These are phyloP conservation scores for Euspilapteryx auroguttella DNA, from an alignment of 2,888 invertebrate genomes.

Conservation along the genomic window DNA sequence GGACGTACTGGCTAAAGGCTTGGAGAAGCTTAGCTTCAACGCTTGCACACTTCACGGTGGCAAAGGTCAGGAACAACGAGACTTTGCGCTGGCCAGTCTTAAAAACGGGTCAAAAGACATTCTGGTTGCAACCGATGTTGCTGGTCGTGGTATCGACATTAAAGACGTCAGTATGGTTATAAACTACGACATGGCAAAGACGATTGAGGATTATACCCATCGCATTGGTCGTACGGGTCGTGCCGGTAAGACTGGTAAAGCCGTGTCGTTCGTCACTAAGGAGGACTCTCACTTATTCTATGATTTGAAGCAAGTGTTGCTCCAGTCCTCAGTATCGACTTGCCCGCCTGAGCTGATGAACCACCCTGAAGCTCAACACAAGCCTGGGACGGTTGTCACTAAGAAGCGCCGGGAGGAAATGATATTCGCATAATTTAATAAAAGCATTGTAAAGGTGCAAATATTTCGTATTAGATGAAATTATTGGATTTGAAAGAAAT, in stretches of 20 bases:
- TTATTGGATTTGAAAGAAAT: background rate
- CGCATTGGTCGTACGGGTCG: constrained; percentile 99
- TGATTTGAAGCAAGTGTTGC: constrained; percentile 91
- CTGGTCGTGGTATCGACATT: constrained; percentile 99
- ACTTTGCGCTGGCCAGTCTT: constrained; percentile 94
- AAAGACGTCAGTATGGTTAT: constrained; percentile 99
- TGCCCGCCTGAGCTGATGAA: constrained; percentile 97
- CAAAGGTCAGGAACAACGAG: constrained; percentile 99
- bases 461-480: background rate
- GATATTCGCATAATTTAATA: constrained; percentile 78
- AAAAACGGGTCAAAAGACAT: constrained; percentile 97
- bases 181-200: constrained; percentile 99
- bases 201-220: constrained; percentile 97
- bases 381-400: constrained; percentile 93
- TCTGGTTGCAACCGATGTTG: constrained; percentile 98
- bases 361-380: constrained; percentile 98
- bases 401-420: constrained; percentile 93
- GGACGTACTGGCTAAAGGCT: constrained; percentile 93
- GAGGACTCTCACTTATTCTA: constrained; percentile 95
- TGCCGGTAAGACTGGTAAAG: constrained; percentile 96
- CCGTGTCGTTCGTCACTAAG: constrained; percentile 95
- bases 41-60: constrained; percentile 98
- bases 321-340: constrained; percentile 87
- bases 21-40: constrained; percentile 96
- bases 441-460: too few species aligned